These are phyloP conservation scores for Papilio glaucus DNA, from an alignment of 1,140 invertebrate species.

Conservation along the genomic window DNA sequence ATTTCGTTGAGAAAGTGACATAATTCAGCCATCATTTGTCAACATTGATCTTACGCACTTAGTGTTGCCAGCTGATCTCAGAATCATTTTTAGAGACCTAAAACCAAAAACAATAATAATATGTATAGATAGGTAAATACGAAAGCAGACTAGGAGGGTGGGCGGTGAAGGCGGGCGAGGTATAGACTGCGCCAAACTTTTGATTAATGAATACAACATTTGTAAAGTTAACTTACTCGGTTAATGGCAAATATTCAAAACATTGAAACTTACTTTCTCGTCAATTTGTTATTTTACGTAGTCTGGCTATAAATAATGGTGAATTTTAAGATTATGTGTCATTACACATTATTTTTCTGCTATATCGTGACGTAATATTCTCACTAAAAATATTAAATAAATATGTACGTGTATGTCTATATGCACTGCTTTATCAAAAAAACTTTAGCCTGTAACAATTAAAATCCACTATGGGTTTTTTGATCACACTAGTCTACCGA, in stretches of 20 bases:
- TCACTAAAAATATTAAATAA: too few relatives aligned
- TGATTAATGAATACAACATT: conserved; percentile 82
- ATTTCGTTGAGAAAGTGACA: conserved; percentile 66
- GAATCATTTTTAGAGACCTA: conserved; percentile 66
- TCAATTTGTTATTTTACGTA: background rate
- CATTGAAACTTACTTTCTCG: conserved; percentile 68
- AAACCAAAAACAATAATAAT: conserved; percentile 45
- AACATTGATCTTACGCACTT: conserved; percentile 64
- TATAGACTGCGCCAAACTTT: conserved; percentile 80
- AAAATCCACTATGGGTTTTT: too few relatives aligned
- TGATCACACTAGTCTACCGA: too few relatives aligned
- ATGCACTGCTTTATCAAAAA: too few relatives aligned
- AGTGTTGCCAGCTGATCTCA: conserved; percentile 56
- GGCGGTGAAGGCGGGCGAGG: conserved; percentile 69
- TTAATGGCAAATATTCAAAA: conserved; percentile 79
- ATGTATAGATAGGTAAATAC: conserved; percentile 44
- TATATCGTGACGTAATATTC: too few relatives aligned
- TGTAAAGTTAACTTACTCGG: conserved; percentile 77
- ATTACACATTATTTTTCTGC: background rate
- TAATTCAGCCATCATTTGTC: conserved; percentile 70
- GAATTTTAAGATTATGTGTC: background rate
- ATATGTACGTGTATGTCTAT: too few relatives aligned
- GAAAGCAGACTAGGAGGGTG: conserved; percentile 60
- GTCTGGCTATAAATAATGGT: background rate
- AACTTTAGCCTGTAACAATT: too few relatives aligned